phyloP scores from a whole-genome alignment of 2,797 vertebrate species.

The Trachops cirrhosus region DNA sequence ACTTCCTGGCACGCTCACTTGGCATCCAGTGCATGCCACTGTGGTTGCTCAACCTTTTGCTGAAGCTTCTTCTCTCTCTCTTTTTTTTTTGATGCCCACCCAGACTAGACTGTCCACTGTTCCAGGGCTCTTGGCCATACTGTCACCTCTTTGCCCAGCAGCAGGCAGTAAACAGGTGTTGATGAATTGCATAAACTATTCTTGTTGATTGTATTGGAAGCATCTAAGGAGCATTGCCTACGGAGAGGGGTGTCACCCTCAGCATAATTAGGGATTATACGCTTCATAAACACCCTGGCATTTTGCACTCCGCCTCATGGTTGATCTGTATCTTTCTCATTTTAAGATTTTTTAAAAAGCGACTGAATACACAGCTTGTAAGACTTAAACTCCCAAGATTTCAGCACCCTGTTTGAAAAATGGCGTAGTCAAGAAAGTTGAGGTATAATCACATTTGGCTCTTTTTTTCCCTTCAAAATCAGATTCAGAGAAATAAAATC shows the following conservation, averaged over 20 bases:
- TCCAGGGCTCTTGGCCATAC: background rate
- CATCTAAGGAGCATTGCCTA: background rate
- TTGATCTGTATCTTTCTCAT: background rate
- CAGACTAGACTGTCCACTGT: background rate
- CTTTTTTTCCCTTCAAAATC: slow-evolving; percentile 41
- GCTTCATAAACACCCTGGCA: background rate
- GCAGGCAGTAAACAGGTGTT: background rate
- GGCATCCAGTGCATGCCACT: background rate
- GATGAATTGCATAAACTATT: background rate
- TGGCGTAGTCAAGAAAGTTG: background rate
- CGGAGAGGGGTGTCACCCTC: background rate
- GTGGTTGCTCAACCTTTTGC: background rate
- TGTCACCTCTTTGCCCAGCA: background rate
- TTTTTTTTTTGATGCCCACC: background rate
- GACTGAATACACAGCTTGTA: background rate
- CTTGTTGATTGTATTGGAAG: background rate
- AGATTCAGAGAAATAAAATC: background rate
- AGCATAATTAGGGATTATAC: background rate
- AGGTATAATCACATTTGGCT: background rate
- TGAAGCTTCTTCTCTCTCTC: background rate
- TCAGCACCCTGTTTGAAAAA: slow-evolving; percentile 26
- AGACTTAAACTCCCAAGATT: slow-evolving; percentile 19
- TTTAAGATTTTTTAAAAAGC: background rate
- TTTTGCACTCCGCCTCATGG: background rate
- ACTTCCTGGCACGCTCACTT: background rate